phyloP scores from a whole-genome alignment of 2,797 vertebrate species.

The Cichlasoma orientale region DNA sequence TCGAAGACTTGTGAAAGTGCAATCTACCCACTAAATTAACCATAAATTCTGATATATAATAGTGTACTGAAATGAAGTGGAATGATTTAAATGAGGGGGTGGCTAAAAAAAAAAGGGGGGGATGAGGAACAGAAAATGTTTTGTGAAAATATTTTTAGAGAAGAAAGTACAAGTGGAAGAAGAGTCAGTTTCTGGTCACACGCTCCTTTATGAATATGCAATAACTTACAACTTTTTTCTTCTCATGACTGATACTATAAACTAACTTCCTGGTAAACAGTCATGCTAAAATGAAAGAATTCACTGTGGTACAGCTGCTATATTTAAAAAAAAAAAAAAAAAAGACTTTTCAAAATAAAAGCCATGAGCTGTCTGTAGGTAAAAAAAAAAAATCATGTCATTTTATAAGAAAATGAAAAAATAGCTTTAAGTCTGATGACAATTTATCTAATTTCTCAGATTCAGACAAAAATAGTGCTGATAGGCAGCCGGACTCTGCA shows the following conservation, averaged over 20 bases:
- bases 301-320: constrained; percentile 28
- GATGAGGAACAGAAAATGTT: background rate
- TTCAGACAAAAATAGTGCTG: constrained; percentile 49
- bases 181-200: constrained; percentile 2
- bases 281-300: constrained; percentile 4
- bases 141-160: constrained; percentile 2
- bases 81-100: constrained; percentile 9
- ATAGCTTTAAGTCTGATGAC: constrained; percentile 25
- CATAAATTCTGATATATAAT: constrained; percentile 17
- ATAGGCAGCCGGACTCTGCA: constrained; percentile 35
- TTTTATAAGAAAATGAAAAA: constrained; percentile 15
- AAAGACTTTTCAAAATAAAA: background rate
- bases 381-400: background rate
- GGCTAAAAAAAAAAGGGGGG: background rate
- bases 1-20: constrained; percentile 45
- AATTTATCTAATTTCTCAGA: constrained; percentile 36
- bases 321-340: background rate
- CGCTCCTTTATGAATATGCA: constrained; percentile 15
- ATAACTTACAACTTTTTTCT: constrained; percentile 1
- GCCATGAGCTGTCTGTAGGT: background rate
- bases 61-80: constrained; percentile 37
- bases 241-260: constrained; percentile 8
- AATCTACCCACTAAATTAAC: constrained; percentile 15
- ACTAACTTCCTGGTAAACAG: constrained; percentile 17
- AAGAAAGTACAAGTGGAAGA: background rate